Evolutionary conservation across 1,140 invertebrate genomes (phyloP).

Genomic region (Bemisia tabaci): DNA sequence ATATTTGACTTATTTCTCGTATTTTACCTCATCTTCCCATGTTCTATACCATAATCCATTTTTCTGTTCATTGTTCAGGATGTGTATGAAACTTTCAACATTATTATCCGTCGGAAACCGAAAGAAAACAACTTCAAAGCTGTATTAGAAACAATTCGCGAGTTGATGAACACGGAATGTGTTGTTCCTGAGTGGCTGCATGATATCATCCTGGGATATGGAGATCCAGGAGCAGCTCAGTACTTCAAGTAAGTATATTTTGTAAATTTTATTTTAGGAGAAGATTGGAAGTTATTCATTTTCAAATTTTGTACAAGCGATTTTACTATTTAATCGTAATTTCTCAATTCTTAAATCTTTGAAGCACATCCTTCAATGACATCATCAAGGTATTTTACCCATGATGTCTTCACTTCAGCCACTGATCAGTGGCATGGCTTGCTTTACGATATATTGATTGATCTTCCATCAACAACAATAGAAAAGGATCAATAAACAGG

Average conservation of each 20-base stretch:
- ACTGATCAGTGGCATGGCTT: no score
- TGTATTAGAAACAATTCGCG: slow-evolving; percentile 93
- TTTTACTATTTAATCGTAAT: slow-evolving; percentile 6
- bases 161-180: slow-evolving; percentile 98
- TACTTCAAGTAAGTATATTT: slow-evolving; percentile 55
- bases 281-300: neutral
- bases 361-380: no score
- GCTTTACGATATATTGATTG: no score
- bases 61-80: slow-evolving; percentile 38
- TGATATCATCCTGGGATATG: slow-evolving; percentile 95
- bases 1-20: no score
- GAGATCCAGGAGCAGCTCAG: slow-evolving; percentile 88
- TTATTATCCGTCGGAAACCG: slow-evolving; percentile 91
- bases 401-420: no score
- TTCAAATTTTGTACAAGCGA: neutral
- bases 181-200: slow-evolving; percentile 98
- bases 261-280: slow-evolving; percentile 5
- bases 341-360: no score
- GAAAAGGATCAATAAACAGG: no score
- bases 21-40: no score
- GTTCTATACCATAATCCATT: neutral
- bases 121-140: slow-evolving; percentile 99
- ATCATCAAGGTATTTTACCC: no score
- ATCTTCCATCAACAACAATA: no score
- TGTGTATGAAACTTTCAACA: slow-evolving; percentile 95